Evolutionary conservation across 2,113 vertebrate genomes (phyloP).

Genomic region (Lagopus muta): DNA sequence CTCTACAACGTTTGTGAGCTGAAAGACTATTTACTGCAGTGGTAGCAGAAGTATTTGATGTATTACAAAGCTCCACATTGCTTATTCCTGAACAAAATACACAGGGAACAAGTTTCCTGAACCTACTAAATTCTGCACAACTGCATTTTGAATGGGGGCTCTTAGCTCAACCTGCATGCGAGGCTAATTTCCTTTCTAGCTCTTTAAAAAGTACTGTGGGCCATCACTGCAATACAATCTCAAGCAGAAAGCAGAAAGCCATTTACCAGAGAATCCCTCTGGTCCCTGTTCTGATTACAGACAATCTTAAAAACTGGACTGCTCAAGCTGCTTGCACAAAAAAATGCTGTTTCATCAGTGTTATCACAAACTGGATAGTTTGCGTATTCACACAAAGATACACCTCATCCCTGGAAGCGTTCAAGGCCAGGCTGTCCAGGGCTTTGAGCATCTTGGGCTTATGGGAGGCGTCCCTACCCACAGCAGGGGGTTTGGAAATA

Average conservation of each 20-base stretch:
- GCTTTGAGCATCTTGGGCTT: not conserved
- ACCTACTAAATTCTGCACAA: not conserved
- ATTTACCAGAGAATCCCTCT: not conserved
- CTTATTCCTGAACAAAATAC: not conserved
- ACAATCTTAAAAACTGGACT: not conserved
- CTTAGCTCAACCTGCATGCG: not conserved
- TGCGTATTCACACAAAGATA: not conserved
- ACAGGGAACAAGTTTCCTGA: not conserved
- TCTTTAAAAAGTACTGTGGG: not conserved
- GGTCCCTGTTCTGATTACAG: not conserved
- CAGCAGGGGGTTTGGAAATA: not conserved
- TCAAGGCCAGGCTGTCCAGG: not conserved
- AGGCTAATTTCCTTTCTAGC: not conserved
- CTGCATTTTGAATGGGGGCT: not conserved
- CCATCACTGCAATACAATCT: not conserved
- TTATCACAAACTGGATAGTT: not conserved
- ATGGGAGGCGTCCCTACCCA: no score
- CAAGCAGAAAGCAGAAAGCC: not conserved
- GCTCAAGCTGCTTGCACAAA: not conserved
- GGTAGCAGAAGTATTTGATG: not conserved
- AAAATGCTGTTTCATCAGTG: not conserved
- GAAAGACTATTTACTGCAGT: not conserved
- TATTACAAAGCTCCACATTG: not conserved
- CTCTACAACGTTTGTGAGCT: not conserved
- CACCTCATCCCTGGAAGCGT: not conserved